Percentiles rank a stretch among this genome's conserved stretches.
Conservation (phyloP, 2,888 invertebrate genomes). For the Sphaerophoria taeniata region DNA sequence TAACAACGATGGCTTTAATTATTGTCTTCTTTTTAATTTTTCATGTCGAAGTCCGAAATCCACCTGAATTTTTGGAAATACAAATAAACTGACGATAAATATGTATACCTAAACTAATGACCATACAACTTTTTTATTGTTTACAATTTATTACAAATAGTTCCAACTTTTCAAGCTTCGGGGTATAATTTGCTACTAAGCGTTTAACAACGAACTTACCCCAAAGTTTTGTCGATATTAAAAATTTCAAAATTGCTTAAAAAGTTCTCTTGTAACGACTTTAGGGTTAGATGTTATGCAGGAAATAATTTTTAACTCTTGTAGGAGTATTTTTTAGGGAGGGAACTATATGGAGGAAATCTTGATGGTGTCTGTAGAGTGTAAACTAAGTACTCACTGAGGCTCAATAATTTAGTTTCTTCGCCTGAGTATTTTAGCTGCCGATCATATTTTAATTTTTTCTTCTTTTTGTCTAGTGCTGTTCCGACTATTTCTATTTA, state of each 20-base stretch:
- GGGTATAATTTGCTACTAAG: background rate
- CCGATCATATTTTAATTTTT: background rate
- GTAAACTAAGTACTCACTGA: slow-evolving; percentile 60
- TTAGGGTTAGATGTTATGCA: slow-evolving; percentile 44
- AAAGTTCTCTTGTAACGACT: slow-evolving; percentile 45
- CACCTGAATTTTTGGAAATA: too few species aligned
- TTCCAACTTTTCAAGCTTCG: background rate
- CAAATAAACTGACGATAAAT: too few species aligned
- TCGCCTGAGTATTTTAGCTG: slow-evolving; percentile 17
- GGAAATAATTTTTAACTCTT: slow-evolving; percentile 35
- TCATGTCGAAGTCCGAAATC: too few species aligned
- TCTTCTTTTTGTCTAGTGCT: slow-evolving; percentile 24
- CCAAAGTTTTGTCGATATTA: background rate
- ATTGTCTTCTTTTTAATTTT: slow-evolving; percentile 24
- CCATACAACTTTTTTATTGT: background rate
- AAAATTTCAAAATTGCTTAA: slow-evolving; percentile 1
- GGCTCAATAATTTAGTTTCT: slow-evolving; percentile 51
- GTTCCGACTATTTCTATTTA: slow-evolving; percentile 5
- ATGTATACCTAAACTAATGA: background rate
- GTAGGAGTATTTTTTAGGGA: slow-evolving; percentile 6
- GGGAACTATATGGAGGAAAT: slow-evolving; percentile 50
- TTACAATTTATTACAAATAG: background rate
- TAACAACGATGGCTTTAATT: slow-evolving; percentile 4
- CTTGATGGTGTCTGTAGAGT: slow-evolving; percentile 34
- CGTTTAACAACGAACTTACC: background rate